These are phyloP conservation scores for Ichneumon xanthorius DNA, from an alignment of 2,888 invertebrate genomes.

Conservation along the genomic window DNA sequence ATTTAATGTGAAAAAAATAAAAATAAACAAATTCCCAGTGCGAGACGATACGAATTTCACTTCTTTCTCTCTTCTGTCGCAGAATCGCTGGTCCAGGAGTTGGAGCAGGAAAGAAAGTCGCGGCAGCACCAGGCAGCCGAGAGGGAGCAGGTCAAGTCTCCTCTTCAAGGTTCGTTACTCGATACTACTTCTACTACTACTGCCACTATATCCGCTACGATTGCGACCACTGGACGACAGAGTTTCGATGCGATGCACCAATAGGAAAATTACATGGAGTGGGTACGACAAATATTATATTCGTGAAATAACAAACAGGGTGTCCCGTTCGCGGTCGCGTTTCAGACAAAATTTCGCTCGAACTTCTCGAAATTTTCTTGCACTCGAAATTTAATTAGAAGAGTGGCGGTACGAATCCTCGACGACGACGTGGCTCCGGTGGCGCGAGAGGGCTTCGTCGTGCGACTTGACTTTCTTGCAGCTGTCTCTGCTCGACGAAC, in stretches of 20 bases:
- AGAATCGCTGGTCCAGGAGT: conserved; percentile 93
- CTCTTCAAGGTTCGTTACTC: conserved; percentile 89
- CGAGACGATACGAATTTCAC: conserved; percentile 64
- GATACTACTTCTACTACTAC: conserved; percentile 41
- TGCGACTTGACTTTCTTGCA: conserved; percentile 59
- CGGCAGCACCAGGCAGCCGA: conserved; percentile 92
- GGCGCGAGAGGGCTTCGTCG: conserved; percentile 53
- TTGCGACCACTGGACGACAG: conserved; percentile 18
- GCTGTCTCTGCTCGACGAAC: conserved; percentile 43
- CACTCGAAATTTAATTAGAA: conserved; percentile 83
- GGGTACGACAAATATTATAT: conserved; percentile 36
- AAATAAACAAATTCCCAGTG: not conserved
- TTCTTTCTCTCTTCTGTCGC: conserved; percentile 84
- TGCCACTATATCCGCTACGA: conserved; percentile 14
- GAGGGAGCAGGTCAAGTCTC: conserved; percentile 93
- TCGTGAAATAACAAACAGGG: conserved; percentile 22
- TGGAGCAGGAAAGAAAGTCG: conserved; percentile 94
- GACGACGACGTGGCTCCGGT: conserved; percentile 45
- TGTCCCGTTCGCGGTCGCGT: not conserved
- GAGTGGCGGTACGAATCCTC: conserved; percentile 69
- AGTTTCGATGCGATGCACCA: conserved; percentile 24
- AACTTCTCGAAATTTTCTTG: conserved; percentile 49
- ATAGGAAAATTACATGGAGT: conserved; percentile 38
- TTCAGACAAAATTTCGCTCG: conserved; percentile 10
- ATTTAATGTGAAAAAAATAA: not conserved